Conservation (phyloP, 2,797 vertebrate species). For the Crocodylus rhombifer region DNA sequence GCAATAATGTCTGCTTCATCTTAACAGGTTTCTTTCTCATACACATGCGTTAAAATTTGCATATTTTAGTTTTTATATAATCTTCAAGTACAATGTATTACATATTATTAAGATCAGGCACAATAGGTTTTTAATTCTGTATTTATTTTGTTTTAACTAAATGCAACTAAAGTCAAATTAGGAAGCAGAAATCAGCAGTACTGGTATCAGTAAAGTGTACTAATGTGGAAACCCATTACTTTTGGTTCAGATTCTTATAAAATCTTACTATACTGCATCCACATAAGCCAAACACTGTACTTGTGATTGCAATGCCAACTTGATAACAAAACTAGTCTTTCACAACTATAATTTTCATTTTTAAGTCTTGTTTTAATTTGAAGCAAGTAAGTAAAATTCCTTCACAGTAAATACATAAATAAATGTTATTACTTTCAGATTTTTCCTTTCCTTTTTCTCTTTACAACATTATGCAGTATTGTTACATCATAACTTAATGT, state of each 20-base stretch:
- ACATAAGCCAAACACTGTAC: background rate
- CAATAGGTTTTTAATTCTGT: background rate
- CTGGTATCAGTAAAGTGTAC: background rate
- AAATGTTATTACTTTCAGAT: background rate
- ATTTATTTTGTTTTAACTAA: background rate
- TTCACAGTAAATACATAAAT: conserved; percentile 9
- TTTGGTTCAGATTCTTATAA: background rate
- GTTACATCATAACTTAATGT: no score
- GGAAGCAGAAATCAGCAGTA: background rate
- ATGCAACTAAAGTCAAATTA: background rate
- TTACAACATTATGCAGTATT: background rate
- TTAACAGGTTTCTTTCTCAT: background rate
- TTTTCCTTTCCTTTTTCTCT: background rate
- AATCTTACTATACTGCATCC: background rate
- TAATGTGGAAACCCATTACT: background rate
- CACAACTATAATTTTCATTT: background rate
- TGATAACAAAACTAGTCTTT: background rate
- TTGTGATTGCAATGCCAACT: background rate
- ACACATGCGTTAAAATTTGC: background rate
- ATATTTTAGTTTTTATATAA: background rate
- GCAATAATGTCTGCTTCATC: background rate
- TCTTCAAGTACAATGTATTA: background rate
- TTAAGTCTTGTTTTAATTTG: background rate
- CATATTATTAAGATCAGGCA: background rate
- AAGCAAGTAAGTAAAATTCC: background rate